Evolutionary conservation across 2,113 vertebrate species (phyloP).

Genomic region (Dendrocopos noguchii): DNA sequence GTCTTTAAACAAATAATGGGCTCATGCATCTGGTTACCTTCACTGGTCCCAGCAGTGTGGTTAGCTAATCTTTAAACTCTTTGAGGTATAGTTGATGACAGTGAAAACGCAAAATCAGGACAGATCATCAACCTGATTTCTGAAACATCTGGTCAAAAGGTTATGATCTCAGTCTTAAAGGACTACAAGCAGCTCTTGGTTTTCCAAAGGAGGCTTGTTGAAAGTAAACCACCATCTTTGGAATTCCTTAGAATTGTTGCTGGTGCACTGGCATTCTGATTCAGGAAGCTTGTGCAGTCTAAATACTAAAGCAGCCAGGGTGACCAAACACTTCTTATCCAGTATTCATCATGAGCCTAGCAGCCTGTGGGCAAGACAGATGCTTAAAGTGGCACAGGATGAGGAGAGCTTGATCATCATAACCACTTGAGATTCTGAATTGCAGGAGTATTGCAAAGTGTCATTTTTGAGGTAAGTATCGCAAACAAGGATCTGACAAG

Average conservation of each 20-base stretch:
- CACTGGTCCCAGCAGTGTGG: not conserved
- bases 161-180: not conserved
- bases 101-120: not conserved
- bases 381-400: not conserved
- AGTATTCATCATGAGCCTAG: not conserved
- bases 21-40: not conserved
- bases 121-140: not conserved
- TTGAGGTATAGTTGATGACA: not conserved
- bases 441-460: not conserved
- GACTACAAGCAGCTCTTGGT: not conserved
- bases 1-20: not conserved
- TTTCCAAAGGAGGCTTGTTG: not conserved
- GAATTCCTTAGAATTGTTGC: not conserved
- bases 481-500: not conserved
- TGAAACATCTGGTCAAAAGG: not conserved
- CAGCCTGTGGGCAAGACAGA: not conserved
- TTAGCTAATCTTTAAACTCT: not conserved
- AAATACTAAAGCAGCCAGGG: not conserved
- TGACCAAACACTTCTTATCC: not conserved
- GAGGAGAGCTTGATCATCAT: not conserved
- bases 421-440: not conserved
- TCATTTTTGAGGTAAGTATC: constrained; percentile 1
- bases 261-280: not conserved
- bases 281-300: not conserved
- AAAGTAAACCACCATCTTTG: not conserved